Evolutionary conservation across 2,888 invertebrate species (phyloP).

Genomic region (Glyphotaelius pellucidus): DNA sequence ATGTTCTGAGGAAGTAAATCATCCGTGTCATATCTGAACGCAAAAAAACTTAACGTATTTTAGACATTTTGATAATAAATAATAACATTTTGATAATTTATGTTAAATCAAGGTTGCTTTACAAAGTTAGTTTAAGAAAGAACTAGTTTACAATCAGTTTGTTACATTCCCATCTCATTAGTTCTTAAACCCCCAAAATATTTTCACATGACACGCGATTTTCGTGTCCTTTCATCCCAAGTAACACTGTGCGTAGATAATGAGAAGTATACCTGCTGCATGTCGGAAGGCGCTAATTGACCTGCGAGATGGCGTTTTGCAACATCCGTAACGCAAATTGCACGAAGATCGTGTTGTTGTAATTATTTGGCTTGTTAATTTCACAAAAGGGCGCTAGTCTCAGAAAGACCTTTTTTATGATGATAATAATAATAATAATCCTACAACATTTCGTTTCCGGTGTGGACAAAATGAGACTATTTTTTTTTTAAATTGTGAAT

Average conservation of each 20-base stretch:
- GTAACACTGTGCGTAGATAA: neutral
- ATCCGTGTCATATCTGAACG: too few species aligned
- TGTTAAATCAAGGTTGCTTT: too few species aligned
- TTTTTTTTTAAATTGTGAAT: neutral
- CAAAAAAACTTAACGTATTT: too few species aligned
- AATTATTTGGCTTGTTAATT: constrained; percentile 59
- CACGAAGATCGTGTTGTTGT: constrained; percentile 61
- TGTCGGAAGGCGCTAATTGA: constrained; percentile 19
- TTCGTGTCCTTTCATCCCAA: neutral
- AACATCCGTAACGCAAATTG: constrained; percentile 56
- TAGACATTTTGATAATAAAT: too few species aligned
- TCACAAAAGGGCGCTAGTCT: constrained; percentile 24
- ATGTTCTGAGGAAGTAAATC: too few species aligned
- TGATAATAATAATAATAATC: neutral
- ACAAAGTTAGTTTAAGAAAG: too few species aligned
- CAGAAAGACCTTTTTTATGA: too few species aligned
- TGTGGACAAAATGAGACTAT: neutral
- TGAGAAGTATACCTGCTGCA: neutral
- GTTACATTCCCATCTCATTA: constrained; percentile 5
- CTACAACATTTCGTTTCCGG: neutral
- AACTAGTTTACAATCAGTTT: neutral
- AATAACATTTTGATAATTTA: too few species aligned
- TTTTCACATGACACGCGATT: constrained; percentile 14
- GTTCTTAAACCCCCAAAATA: neutral
- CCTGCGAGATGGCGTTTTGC: constrained; percentile 40